A percentile compares a stretch with the other conserved stretches of the same genome.
These are phyloP conservation scores for Acronicta leporina DNA, from an alignment of 2,888 invertebrate species.

Conservation along the genomic window DNA sequence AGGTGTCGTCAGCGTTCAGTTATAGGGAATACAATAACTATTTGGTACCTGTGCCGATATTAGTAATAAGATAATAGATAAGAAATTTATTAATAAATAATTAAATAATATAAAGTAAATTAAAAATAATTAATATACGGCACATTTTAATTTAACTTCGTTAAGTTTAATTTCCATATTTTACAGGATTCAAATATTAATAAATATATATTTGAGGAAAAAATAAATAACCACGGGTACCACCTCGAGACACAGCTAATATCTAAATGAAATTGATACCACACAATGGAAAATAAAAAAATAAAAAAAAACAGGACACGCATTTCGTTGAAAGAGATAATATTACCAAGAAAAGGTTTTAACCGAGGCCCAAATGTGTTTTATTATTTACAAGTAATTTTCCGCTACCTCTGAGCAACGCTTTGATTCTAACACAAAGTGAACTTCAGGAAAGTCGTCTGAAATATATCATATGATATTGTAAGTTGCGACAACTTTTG, in stretches of 20 bases:
- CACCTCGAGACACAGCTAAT: too few species aligned
- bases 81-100: too few species aligned
- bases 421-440: conserved; percentile 68
- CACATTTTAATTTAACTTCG: too few species aligned
- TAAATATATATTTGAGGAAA: too few species aligned
- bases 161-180: too few species aligned
- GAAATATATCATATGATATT: conserved; percentile 22
- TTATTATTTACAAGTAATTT: conserved; percentile 76
- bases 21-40: conserved; percentile 6
- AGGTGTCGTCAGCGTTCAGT: conserved; percentile 20
- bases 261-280: too few species aligned
- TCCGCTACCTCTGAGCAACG: conserved; percentile 64
- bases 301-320: conserved; percentile 56
- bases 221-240: too few species aligned
- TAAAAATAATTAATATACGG: too few species aligned
- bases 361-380: conserved; percentile 61
- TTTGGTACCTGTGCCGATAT: not conserved
- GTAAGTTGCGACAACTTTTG: conserved; percentile 1
- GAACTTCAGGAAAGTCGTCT: conserved; percentile 54
- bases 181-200: too few species aligned
- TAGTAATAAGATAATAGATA: not conserved
- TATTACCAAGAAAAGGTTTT: conserved; percentile 61
- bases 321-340: conserved; percentile 60
- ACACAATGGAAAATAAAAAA: conserved; percentile 28
- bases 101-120: too few species aligned